phyloP scores from a whole-genome alignment of 2,113 vertebrate genomes.

The Microtus richardsoni region DNA sequence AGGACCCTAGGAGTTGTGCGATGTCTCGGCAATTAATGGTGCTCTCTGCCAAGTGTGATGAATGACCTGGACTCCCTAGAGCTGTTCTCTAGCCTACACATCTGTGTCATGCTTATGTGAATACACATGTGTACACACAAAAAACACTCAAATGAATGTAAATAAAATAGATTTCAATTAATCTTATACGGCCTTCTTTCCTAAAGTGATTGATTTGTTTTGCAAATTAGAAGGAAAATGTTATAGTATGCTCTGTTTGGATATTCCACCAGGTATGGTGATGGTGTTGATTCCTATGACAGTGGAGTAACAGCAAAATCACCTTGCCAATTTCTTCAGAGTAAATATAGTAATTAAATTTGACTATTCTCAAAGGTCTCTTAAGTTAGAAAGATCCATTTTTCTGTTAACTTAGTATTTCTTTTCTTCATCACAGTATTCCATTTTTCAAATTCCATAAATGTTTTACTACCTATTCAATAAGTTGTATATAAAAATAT shows the following conservation, averaged over 20 bases:
- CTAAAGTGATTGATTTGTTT: neutral
- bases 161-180: neutral
- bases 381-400: neutral
- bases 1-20: neutral
- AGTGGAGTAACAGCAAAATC: neutral
- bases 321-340: neutral
- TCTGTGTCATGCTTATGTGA: neutral
- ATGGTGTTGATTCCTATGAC: neutral
- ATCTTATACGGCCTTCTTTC: neutral
- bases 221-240: neutral
- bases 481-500: neutral
- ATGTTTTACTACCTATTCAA: conserved; percentile 9
- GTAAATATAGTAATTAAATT: conserved; percentile 13
- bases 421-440: neutral
- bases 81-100: too few species aligned
- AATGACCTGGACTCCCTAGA: neutral
- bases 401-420: neutral
- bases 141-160: neutral
- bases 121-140: neutral
- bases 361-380: neutral
- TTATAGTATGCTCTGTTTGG: neutral
- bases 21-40: neutral
- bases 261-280: neutral
- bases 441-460: neutral
- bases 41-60: neutral